These are phyloP conservation scores for Chromis chromis DNA, from an alignment of 2,797 vertebrate species.

Conservation along the genomic window DNA sequence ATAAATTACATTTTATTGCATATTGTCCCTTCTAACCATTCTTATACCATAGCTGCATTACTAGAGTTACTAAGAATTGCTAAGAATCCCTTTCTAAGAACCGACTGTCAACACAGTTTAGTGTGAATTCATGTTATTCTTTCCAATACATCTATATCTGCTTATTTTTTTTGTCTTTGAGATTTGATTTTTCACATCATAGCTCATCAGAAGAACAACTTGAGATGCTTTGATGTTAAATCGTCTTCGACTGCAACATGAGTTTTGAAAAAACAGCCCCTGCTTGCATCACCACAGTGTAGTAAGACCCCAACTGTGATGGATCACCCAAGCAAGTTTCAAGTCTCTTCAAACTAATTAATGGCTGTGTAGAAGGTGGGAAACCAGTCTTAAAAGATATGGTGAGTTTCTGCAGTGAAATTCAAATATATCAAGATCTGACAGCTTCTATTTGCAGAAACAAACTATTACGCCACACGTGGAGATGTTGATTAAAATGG, in stretches of 20 bases:
- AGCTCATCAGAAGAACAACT: neutral
- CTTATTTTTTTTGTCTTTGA: neutral
- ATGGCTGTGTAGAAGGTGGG: neutral
- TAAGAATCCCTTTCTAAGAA: neutral
- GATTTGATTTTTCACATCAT: neutral
- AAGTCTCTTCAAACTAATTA: neutral
- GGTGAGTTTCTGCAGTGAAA: neutral
- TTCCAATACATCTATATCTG: neutral
- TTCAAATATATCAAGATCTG: neutral
- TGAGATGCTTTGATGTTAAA: neutral
- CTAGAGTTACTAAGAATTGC: neutral
- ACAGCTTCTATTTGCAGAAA: neutral
- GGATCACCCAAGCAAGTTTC: neutral
- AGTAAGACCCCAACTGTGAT: neutral
- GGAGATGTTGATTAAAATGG: neutral
- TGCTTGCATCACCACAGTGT: neutral
- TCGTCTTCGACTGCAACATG: neutral
- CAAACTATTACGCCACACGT: neutral
- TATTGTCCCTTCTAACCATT: neutral
- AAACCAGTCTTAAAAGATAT: neutral
- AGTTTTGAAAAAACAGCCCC: neutral
- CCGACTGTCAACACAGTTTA: neutral
- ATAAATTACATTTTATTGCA: conserved; percentile 1
- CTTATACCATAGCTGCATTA: neutral
- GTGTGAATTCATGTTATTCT: neutral